phyloP scores from a whole-genome alignment of 2,113 vertebrate species.

The Coreoperca whiteheadi region DNA sequence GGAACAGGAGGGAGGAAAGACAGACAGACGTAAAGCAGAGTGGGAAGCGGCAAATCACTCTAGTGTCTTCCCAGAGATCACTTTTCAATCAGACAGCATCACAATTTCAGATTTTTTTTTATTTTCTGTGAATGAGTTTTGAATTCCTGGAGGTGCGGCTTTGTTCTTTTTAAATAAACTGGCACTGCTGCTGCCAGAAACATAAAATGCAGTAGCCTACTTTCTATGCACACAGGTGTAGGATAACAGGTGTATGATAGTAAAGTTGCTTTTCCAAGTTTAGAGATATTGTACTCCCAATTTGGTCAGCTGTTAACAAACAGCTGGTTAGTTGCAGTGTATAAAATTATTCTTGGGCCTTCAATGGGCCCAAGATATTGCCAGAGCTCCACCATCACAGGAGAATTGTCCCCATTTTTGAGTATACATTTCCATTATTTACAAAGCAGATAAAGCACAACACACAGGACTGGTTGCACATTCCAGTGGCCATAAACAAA shows the following conservation, averaged over 20 bases:
- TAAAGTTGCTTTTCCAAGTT: neutral
- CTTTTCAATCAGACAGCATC: conserved; percentile 28
- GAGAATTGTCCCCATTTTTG: neutral
- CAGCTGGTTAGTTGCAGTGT: neutral
- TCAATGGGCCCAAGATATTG: neutral
- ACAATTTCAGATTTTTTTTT: neutral
- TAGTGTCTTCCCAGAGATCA: conserved; percentile 2
- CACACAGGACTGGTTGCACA: neutral
- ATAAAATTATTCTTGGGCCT: neutral
- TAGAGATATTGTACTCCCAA: neutral
- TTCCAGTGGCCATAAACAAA: no score
- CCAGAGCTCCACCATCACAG: neutral
- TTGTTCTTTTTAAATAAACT: conserved; percentile 4
- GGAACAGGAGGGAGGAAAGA: neutral
- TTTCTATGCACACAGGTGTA: neutral
- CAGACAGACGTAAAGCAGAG: neutral
- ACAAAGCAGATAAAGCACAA: neutral
- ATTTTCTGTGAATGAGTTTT: conserved; percentile 8
- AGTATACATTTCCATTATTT: neutral
- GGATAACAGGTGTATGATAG: neutral
- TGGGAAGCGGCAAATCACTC: neutral
- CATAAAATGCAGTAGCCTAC: neutral
- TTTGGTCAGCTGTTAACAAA: neutral
- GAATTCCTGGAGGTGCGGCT: conserved; percentile 19
- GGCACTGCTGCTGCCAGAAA: neutral